Evolutionary conservation across 2,113 vertebrate genomes (phyloP).

Genomic region (Garra rufa): DNA sequence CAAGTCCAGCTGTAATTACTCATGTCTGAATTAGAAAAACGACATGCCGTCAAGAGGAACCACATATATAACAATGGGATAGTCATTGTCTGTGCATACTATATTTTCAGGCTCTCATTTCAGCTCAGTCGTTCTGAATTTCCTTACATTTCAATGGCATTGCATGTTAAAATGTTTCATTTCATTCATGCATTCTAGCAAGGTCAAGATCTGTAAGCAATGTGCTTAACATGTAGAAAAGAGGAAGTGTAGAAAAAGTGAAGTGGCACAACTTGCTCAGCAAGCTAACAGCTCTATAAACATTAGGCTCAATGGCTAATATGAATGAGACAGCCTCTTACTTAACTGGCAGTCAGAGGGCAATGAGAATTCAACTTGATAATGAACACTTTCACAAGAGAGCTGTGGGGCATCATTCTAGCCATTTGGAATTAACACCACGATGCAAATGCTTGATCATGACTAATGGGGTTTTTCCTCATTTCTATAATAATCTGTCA

Average conservation of each 20-base stretch:
- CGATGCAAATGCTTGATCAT: constrained; percentile 46
- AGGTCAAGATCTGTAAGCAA: constrained; percentile 26
- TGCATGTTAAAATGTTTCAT: background rate
- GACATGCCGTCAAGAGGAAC: constrained; percentile 33
- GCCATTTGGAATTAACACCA: constrained; percentile 54
- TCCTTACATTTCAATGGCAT: background rate
- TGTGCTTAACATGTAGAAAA: constrained; percentile 14
- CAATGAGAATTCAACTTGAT: constrained; percentile 48
- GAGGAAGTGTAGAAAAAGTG: background rate
- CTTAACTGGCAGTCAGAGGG: constrained; percentile 46
- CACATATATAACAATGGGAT: constrained; percentile 27
- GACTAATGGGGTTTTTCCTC: constrained; percentile 57
- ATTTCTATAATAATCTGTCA: constrained; percentile 7
- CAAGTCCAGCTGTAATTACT: constrained; percentile 58
- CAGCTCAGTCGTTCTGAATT: background rate
- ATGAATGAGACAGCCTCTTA: constrained; percentile 49
- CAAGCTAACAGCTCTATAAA: constrained; percentile 10
- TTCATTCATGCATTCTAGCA: constrained; percentile 27
- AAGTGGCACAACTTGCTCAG: constrained; percentile 23
- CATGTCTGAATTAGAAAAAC: constrained; percentile 53
- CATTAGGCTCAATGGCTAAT: constrained; percentile 39
- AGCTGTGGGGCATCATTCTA: constrained; percentile 50
- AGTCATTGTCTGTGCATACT: background rate
- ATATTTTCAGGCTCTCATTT: constrained; percentile 11
- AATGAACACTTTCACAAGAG: constrained; percentile 55